Conservation (phyloP, 2,888 invertebrate species). For the Choreutis nemorana region DNA sequence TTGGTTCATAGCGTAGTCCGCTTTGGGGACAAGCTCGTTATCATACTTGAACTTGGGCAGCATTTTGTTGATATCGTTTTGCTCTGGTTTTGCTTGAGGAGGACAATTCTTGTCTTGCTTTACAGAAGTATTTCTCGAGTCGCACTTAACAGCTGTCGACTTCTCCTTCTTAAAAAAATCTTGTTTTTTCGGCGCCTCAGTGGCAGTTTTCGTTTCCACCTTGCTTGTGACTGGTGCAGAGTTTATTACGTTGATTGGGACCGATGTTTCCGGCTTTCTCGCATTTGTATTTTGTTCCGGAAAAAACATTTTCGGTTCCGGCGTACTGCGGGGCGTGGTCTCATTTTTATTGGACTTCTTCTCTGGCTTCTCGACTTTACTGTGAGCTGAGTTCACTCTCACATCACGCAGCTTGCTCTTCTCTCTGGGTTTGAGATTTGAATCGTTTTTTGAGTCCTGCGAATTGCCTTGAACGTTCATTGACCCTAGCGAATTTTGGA, state of each 20-base stretch:
- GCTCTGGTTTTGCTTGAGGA: constrained; percentile 45
- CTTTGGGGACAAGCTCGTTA: constrained; percentile 62
- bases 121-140: constrained; percentile 36
- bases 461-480: constrained; percentile 38
- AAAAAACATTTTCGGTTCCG: constrained; percentile 57
- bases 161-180: constrained; percentile 63
- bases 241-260: constrained; percentile 57
- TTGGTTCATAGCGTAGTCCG: constrained; percentile 72
- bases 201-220: constrained; percentile 35
- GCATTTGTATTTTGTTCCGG: constrained; percentile 41
- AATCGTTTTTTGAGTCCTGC: constrained; percentile 43
- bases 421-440: constrained; percentile 43
- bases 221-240: constrained; percentile 39
- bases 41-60: constrained; percentile 59
- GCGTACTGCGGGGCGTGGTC: constrained; percentile 45
- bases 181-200: constrained; percentile 53
- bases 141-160: constrained; percentile 39
- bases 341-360: constrained; percentile 39
- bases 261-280: constrained; percentile 51
- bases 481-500: constrained; percentile 37
- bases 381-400: constrained; percentile 56
- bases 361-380: constrained; percentile 51
- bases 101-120: constrained; percentile 56
- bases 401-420: constrained; percentile 56
- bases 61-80: constrained; percentile 63